These are phyloP conservation scores for Pollenia amentaria DNA, from an alignment of 2,888 invertebrate species.

Conservation along the genomic window DNA sequence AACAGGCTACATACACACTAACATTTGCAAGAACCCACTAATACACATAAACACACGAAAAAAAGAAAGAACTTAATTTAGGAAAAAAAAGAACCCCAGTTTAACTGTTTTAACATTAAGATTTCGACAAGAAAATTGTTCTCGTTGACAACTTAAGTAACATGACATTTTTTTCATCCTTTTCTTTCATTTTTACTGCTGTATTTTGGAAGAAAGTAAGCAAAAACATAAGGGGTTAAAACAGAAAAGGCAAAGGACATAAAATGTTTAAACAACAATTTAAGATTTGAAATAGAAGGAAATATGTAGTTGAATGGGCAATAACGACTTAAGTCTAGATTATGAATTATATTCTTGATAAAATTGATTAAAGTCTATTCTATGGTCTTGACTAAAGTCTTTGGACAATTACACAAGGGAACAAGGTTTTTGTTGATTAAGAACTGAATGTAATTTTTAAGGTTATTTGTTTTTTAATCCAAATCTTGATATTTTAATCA, in stretches of 20 bases:
- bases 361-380: no score
- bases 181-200: constrained; percentile 5
- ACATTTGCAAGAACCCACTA: not conserved
- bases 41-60: not conserved
- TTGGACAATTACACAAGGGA: no score
- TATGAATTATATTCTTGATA: not conserved
- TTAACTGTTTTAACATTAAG: constrained; percentile 66
- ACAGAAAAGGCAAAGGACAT: not conserved
- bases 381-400: no score
- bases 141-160: constrained; percentile 69
- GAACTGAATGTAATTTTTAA: no score
- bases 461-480: no score
- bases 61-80: not conserved
- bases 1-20: not conserved
- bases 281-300: not conserved
- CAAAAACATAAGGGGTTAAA: constrained; percentile 20
- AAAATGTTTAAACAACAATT: no score
- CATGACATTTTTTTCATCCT: constrained; percentile 38
- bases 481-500: no score
- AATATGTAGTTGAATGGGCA: not conserved
- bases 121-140: constrained; percentile 68
- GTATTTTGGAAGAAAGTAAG: not conserved
- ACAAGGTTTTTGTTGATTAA: no score
- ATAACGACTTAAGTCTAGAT: not conserved
- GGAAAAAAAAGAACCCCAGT: constrained; percentile 17